A percentile compares a stretch with the other conserved stretches of the same genome.
These are phyloP conservation scores for Axea sp. DNA, from an alignment of 2,888 invertebrate genomes.

Conservation along the genomic window DNA sequence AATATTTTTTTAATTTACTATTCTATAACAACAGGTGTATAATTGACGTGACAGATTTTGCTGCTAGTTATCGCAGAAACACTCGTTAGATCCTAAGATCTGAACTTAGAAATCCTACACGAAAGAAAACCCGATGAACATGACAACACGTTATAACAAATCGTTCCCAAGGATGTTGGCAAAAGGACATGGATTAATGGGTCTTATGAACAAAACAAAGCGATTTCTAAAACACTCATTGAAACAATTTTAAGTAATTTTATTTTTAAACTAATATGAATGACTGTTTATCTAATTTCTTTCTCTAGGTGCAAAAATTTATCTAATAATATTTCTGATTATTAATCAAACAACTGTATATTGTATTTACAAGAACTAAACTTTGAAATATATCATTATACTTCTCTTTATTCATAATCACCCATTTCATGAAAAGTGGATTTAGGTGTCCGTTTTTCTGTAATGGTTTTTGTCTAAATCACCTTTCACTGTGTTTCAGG, in stretches of 20 bases:
- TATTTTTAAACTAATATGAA: no score
- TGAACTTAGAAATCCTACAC: constrained; percentile 60
- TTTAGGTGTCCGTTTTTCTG: background rate
- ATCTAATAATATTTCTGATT: background rate
- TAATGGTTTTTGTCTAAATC: constrained; percentile 46
- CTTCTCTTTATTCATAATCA: constrained; percentile 39
- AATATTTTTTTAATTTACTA: no score
- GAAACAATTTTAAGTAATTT: no score
- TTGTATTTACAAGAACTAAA: constrained; percentile 24
- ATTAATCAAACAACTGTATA: background rate
- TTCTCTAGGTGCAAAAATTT: background rate
- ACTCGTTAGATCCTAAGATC: constrained; percentile 65
- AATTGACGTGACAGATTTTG: constrained; percentile 61
- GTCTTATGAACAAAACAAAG: constrained; percentile 62
- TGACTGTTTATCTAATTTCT: no score
- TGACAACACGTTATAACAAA: constrained; percentile 62
- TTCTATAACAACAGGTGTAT: constrained; percentile 11
- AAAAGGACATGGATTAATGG: constrained; percentile 45
- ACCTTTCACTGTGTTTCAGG: constrained; percentile 68
- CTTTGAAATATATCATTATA: background rate
- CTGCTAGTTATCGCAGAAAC: constrained; percentile 51
- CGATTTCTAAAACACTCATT: constrained; percentile 10
- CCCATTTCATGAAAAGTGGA: constrained; percentile 33
- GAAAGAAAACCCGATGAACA: constrained; percentile 63
- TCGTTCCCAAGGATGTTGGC: constrained; percentile 59